phyloP scores from a whole-genome alignment of 2,888 invertebrate genomes.

The Thecophora atra region DNA sequence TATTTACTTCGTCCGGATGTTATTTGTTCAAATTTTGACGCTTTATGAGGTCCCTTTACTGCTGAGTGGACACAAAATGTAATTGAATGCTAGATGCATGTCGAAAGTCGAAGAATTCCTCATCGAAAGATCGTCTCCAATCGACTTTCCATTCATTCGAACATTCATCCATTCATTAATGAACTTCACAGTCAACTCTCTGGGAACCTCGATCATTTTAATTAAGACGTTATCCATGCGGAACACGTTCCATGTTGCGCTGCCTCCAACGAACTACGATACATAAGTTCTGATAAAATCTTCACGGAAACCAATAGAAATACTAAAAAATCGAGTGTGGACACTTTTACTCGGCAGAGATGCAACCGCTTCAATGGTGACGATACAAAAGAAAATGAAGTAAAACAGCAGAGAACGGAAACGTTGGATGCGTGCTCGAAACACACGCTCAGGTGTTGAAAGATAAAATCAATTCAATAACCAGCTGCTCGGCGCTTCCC shows the following conservation, averaged over 20 bases:
- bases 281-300: conserved; percentile 29
- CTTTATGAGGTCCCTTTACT: conserved; percentile 52
- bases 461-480: conserved; percentile 27
- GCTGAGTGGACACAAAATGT: conserved; percentile 51
- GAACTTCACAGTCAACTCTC: background rate
- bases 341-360: too few relatives aligned
- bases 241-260: conserved; percentile 45
- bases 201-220: too few relatives aligned
- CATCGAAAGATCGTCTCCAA: background rate
- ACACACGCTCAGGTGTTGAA: conserved; percentile 46
- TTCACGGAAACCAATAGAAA: conserved; percentile 54
- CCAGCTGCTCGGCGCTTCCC: too few relatives aligned
- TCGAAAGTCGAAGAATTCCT: too few relatives aligned
- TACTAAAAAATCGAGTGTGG: conserved; percentile 48
- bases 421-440: conserved; percentile 50
- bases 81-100: conserved; percentile 48
- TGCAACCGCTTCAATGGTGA: too few relatives aligned
- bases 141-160: conserved; percentile 5
- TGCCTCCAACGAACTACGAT: background rate
- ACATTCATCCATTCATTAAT: background rate
- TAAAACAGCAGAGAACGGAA: conserved; percentile 47
- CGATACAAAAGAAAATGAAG: conserved; percentile 31
- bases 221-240: conserved; percentile 40
- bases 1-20: conserved; percentile 33
- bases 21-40: conserved; percentile 45